These are phyloP conservation scores for Brachyrhaphis roseni DNA, from an alignment of 2,797 vertebrate species.

Conservation along the genomic window DNA sequence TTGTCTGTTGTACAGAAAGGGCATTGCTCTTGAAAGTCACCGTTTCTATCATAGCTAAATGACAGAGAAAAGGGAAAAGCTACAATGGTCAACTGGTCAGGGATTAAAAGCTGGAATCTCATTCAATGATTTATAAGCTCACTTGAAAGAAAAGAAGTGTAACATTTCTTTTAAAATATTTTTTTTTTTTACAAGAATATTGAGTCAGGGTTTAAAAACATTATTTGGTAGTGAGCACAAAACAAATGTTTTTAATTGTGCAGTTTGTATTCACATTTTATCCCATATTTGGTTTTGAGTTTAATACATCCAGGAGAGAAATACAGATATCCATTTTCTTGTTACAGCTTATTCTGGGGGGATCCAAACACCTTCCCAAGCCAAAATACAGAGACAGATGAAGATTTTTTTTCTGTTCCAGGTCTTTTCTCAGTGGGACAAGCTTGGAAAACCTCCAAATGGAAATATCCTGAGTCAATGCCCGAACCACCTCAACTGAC, in stretches of 20 bases:
- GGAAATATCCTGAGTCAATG: neutral
- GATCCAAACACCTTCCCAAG: neutral
- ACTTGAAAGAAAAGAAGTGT: neutral
- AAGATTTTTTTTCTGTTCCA: neutral
- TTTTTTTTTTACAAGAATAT: neutral
- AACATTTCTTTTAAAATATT: neutral
- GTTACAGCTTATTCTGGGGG: neutral
- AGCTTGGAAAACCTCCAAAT: neutral
- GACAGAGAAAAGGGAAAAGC: neutral
- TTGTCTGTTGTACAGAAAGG: conserved; percentile 14
- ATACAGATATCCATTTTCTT: neutral
- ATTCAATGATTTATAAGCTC: neutral
- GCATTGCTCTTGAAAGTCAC: conserved; percentile 46
- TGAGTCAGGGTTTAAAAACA: neutral
- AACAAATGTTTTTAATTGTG: neutral
- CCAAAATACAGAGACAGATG: neutral
- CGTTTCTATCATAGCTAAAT: neutral
- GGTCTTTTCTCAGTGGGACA: neutral
- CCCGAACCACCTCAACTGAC: neutral
- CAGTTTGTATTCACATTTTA: neutral
- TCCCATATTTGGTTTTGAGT: neutral
- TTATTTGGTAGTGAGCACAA: neutral
- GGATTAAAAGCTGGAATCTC: neutral
- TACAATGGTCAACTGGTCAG: neutral
- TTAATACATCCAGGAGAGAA: neutral